Conservation (phyloP, 2,888 invertebrate genomes). For the Tuta absoluta region DNA sequence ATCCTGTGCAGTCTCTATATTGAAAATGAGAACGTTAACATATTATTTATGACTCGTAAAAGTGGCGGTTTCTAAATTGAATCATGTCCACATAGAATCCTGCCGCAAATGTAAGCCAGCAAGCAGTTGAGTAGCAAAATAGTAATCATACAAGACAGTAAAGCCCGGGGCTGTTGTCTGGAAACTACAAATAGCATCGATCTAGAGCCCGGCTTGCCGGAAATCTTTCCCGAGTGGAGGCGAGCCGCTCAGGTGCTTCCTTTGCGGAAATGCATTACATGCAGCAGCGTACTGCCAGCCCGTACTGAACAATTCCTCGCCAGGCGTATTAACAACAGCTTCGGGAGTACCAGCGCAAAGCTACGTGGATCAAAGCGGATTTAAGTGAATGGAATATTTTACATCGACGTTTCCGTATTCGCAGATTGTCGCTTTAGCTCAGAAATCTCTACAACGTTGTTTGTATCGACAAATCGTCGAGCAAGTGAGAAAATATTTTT, state of each 20-base stretch:
- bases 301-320: constrained; percentile 1
- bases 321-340: constrained; percentile 18
- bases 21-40: neutral
- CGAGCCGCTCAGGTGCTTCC: constrained; percentile 22
- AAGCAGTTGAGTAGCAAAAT: neutral
- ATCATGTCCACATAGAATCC: neutral
- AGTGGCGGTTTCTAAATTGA: neutral
- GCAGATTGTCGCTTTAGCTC: neutral
- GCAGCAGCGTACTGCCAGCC: constrained; percentile 9
- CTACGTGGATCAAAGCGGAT: constrained; percentile 20
- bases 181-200: constrained; percentile 27
- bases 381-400: constrained; percentile 22
- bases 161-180: constrained; percentile 3
- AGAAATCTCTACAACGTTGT: neutral
- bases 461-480: neutral
- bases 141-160: constrained; percentile 17
- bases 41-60: neutral
- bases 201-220: constrained; percentile 12
- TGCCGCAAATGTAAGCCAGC: neutral
- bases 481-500: neutral
- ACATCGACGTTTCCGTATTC: constrained; percentile 2
- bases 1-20: neutral
- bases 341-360: constrained; percentile 12
- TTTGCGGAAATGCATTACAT: constrained; percentile 21
- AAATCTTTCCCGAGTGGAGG: constrained; percentile 14